Evolutionary conservation across 2,888 invertebrate species (phyloP).

Genomic region (Perithous albicinctus): DNA sequence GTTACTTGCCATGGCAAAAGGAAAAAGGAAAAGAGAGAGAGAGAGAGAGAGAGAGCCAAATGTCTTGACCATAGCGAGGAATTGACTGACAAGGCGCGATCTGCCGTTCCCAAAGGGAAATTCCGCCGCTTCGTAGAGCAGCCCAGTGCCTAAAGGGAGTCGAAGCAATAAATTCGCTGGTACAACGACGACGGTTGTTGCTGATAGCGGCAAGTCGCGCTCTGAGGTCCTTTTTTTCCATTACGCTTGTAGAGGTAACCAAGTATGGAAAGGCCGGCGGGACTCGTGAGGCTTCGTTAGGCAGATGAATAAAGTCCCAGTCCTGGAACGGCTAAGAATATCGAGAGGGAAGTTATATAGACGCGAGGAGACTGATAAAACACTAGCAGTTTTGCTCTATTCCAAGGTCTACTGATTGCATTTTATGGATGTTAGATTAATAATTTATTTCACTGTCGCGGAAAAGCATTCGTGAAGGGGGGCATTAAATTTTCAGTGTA

Average conservation of each 20-base stretch:
- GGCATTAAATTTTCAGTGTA: not conserved
- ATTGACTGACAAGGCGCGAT: constrained; percentile 75
- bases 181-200: constrained; percentile 68
- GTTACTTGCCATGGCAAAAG: constrained; percentile 50
- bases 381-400: constrained; percentile 6
- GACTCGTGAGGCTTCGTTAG: constrained; percentile 52
- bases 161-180: constrained; percentile 74
- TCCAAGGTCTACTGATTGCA: not conserved
- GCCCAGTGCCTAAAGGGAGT: constrained; percentile 63
- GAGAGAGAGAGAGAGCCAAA: constrained; percentile 69
- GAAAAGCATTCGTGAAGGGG: not conserved
- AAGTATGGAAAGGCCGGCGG: constrained; percentile 68
- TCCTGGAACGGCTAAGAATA: not conserved
- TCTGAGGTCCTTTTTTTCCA: constrained; percentile 53
- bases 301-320: constrained; percentile 32
- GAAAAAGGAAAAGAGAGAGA: no score
- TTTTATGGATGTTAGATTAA: no score
- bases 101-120: constrained; percentile 68
- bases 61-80: constrained; percentile 72
- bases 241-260: constrained; percentile 54
- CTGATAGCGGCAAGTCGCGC: constrained; percentile 72
- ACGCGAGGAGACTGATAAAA: constrained; percentile 9
- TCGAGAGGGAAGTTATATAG: constrained; percentile 12
- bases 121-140: constrained; percentile 56
- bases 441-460: not conserved